Evolutionary conservation across 1,140 invertebrate genomes (phyloP).

Genomic region (Ostrea edulis): DNA sequence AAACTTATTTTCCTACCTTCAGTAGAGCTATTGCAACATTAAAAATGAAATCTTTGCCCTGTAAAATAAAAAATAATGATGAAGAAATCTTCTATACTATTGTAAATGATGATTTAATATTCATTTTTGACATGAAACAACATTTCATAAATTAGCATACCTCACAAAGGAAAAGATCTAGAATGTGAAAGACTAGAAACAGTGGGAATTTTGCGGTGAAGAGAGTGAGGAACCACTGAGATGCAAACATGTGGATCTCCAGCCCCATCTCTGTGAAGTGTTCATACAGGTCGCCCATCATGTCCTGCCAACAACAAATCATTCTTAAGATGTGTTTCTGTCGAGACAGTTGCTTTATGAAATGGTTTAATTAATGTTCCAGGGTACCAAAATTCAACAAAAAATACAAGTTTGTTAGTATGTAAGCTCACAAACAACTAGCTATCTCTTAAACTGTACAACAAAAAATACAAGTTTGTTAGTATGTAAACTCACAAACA

Average conservation of each 20-base stretch:
- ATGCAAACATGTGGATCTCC: constrained; percentile 99
- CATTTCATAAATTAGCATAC: constrained; percentile 52
- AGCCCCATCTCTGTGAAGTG: constrained; percentile 95
- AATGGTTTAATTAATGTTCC: too few species aligned
- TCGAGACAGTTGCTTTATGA: too few species aligned
- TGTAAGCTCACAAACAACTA: too few species aligned
- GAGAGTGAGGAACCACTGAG: constrained; percentile 99
- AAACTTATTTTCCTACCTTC: constrained; percentile 82
- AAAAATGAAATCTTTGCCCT: constrained; percentile 96
- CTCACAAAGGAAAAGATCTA: constrained; percentile 93
- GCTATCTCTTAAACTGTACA: too few species aligned
- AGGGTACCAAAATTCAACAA: too few species aligned
- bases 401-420: too few species aligned
- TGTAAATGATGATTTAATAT: not conserved
- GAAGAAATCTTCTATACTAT: too few species aligned
- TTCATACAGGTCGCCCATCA: constrained; percentile 91
- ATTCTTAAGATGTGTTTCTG: too few species aligned
- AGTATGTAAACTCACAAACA: too few species aligned
- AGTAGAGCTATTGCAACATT: constrained; percentile 96
- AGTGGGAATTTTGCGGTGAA: constrained; percentile 99
- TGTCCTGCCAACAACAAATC: constrained; percentile 84
- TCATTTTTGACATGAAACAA: not conserved
- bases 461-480: too few species aligned
- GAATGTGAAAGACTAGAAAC: constrained; percentile 97
- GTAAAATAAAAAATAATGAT: constrained; percentile 54